Conservation (phyloP, 2,888 invertebrate species). For the Zeuzera pyrina region DNA sequence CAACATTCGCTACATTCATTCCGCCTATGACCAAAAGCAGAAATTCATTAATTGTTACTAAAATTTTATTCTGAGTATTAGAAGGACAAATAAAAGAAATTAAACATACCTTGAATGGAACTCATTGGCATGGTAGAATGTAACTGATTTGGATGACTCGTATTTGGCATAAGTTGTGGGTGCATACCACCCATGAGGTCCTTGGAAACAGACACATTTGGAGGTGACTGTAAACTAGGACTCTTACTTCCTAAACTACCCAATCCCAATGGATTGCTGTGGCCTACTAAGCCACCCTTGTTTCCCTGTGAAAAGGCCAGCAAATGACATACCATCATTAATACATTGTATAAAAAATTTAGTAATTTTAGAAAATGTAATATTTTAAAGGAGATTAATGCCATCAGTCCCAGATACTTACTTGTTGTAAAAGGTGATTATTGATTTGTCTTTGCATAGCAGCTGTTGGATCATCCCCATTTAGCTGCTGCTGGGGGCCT, state of each 20-base stretch:
- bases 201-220: conserved; percentile 86
- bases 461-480: conserved; percentile 79
- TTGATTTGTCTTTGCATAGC: conserved; percentile 75
- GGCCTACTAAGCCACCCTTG: conserved; percentile 79
- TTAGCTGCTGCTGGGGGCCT: conserved; percentile 74
- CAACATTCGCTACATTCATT: conserved; percentile 77
- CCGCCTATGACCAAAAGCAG: conserved; percentile 69
- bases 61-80: conserved; percentile 1
- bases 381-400: conserved; percentile 1
- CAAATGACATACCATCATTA: conserved; percentile 51
- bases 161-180: conserved; percentile 83
- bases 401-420: conserved; percentile 49
- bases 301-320: conserved; percentile 76
- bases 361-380: conserved; percentile 1
- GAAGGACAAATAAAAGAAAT: too few species aligned
- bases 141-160: conserved; percentile 76
- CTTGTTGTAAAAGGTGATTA: conserved; percentile 80
- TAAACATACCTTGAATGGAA: conserved; percentile 76
- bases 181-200: conserved; percentile 81
- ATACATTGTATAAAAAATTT: conserved; percentile 14
- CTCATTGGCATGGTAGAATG: conserved; percentile 78
- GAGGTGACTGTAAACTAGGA: conserved; percentile 88
- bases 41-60: too few species aligned
- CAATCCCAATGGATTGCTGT: conserved; percentile 81
- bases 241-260: conserved; percentile 86